Evolutionary conservation across 2,797 vertebrate genomes (phyloP), one percentile per base, ranked within the genome.

Genomic region (Choloepus didactylus): DNA sequence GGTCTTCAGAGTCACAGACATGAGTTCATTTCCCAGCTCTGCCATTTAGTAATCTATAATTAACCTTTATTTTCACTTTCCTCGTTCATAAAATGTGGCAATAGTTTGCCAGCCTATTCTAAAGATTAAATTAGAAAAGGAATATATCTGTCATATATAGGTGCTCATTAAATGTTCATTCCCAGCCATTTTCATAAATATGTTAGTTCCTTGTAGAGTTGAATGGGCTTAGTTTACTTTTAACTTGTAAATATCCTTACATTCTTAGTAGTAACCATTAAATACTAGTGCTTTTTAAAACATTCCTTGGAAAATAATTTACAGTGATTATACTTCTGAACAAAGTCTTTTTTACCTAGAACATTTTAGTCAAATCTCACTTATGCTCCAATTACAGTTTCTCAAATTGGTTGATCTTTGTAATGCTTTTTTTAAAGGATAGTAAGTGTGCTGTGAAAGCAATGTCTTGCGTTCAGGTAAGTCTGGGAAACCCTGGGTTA

Each of bases 291-390:
- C 15, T 91, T 95, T 86, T 93, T 31, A 75, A 89, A 81, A 84
- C 16, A 90, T 66, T 51, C 73, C 6, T 62, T 94, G 23, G 11
- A 76, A 96, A 95, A 41, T 91, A 79, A 77, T 60, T 93, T 72
- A 21, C 3, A 91, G 54, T 80, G 31, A 84, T 66, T 76, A 0
- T 87, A 62, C 87, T 95, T 92, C 69, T 93, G 38, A 89, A 87
- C 46, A 79, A 90, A 9, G 15, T 70, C 1, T 76, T 87, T 79
- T 94, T 89, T 89, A 89, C 60, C 31, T 73, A 86, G 41, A 87
- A 81, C 1, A 81, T 87, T 95, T 95, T 46, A 79, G 21, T 88
- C 14, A 59, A 44, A 41, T 82, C 96, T 93, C 18, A 49, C 2
- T 93, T 83, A 73, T 19, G n/a, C 23, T 38, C 6, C 79, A 31